Evolutionary conservation across 2,888 invertebrate genomes (phyloP).

Genomic region (Criorhina ranunculi): DNA sequence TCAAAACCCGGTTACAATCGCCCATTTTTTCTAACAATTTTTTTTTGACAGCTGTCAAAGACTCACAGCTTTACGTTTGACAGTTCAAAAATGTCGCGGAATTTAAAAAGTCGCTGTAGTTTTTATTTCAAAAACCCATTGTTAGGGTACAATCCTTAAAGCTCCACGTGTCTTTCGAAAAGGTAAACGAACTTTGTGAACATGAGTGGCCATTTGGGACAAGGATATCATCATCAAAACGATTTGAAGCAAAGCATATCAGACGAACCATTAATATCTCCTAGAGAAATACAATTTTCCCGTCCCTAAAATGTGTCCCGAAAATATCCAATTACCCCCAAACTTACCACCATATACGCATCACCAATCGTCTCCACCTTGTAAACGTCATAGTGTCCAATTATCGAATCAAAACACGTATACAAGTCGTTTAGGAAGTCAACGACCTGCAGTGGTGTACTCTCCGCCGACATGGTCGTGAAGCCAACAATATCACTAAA

Average conservation of each 20-base stretch:
- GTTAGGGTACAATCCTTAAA: too few species aligned
- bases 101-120: too few species aligned
- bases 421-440: conserved; percentile 97
- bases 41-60: too few species aligned
- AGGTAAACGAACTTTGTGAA: too few species aligned
- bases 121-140: too few species aligned
- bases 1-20: too few species aligned
- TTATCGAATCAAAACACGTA: conserved; percentile 97
- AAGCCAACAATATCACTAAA: conserved; percentile 98
- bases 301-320: too few species aligned
- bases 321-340: conserved; percentile 76
- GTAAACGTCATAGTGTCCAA: conserved; percentile 96
- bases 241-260: too few species aligned
- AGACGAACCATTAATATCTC: not conserved
- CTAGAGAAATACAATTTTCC: not conserved
- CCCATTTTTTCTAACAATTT: too few species aligned
- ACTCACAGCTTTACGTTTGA: too few species aligned
- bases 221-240: not conserved
- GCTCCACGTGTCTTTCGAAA: too few species aligned
- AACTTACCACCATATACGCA: conserved; percentile 94
- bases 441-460: conserved; percentile 95
- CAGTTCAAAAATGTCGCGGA: too few species aligned
- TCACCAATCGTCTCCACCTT: conserved; percentile 97
- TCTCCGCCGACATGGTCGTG: conserved; percentile 96
- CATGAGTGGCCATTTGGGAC: not conserved